Percentiles rank a stretch among this genome's conserved stretches.
phyloP scores from a whole-genome alignment of 2,113 vertebrate species.

The Platanista minor region DNA sequence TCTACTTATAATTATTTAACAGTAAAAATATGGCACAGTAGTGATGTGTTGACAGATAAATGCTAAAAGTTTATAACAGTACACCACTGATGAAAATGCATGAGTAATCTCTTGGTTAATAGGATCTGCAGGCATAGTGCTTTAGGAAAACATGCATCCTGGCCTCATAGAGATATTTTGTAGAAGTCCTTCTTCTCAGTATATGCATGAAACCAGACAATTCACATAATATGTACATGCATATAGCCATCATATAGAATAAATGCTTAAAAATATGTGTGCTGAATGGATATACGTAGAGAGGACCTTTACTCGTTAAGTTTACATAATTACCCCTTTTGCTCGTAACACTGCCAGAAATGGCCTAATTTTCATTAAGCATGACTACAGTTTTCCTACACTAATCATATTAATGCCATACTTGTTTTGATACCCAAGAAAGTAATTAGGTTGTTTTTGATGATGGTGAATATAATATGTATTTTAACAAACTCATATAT shows the following conservation, averaged over 20 bases:
- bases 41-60: background rate
- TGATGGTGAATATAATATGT: background rate
- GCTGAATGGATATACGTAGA: background rate
- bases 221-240: background rate
- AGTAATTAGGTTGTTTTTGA: slow-evolving; percentile 50
- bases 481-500: background rate
- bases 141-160: background rate
- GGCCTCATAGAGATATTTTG: background rate
- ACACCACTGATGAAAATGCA: background rate
- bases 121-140: background rate
- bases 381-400: slow-evolving; percentile 28
- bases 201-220: background rate
- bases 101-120: background rate
- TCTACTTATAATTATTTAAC: background rate
- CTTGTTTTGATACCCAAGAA: slow-evolving; percentile 34
- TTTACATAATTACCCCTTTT: slow-evolving; percentile 30
- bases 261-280: background rate
- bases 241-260: background rate
- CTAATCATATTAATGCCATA: slow-evolving; percentile 47
- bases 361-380: slow-evolving; percentile 39
- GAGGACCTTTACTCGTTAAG: background rate
- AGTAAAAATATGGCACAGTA: background rate
- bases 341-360: slow-evolving; percentile 33
- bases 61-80: background rate
- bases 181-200: background rate